Evolutionary conservation across 2,888 invertebrate species (phyloP).

Genomic region (Ophion costatus): DNA sequence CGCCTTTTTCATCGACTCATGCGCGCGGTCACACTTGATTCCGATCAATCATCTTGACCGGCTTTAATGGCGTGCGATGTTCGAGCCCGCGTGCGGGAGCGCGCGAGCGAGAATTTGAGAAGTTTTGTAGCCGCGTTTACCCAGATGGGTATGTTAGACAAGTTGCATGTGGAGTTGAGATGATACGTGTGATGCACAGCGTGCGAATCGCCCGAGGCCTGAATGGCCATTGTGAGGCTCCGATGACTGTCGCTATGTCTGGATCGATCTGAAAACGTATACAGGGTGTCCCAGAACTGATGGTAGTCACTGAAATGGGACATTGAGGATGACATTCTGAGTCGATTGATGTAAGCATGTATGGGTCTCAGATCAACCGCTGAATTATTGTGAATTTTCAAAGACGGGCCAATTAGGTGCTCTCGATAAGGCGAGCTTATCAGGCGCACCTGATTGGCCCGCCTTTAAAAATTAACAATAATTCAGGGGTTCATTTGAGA

Average conservation of each 20-base stretch:
- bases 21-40: conserved; percentile 61
- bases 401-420: no score
- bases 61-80: conserved; percentile 30
- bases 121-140: conserved; percentile 30
- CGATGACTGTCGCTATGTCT: not conserved
- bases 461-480: no score
- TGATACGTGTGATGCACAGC: conserved; percentile 76
- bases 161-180: conserved; percentile 37
- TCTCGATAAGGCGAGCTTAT: no score
- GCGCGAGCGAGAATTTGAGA: conserved; percentile 49
- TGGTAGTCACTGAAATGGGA: no score
- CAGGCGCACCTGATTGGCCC: no score
- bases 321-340: no score
- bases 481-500: no score
- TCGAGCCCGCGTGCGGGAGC: not conserved
- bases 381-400: no score
- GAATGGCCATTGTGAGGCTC: conserved; percentile 51
- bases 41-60: conserved; percentile 57
- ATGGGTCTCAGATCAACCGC: no score
- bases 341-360: no score
- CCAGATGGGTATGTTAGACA: conserved; percentile 12
- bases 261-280: not conserved
- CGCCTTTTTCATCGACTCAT: conserved; percentile 57
- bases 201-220: conserved; percentile 65
- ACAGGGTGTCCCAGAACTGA: not conserved